phyloP scores from a whole-genome alignment of 2,797 vertebrate species.

The Threskiornis aethiopicus region DNA sequence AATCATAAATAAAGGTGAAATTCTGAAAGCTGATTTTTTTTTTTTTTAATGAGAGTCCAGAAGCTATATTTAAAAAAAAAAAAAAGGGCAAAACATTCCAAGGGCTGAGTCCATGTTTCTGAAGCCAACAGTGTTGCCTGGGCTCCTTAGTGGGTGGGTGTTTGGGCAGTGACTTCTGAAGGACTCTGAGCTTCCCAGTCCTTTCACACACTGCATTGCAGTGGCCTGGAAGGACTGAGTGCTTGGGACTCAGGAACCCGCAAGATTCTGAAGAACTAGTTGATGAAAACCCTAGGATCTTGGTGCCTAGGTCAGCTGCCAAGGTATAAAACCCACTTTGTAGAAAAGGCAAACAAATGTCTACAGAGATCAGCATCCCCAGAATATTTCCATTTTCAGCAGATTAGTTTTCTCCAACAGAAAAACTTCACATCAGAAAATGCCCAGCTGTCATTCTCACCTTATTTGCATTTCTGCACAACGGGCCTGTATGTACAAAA shows the following conservation, averaged over 20 bases:
- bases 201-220: background rate
- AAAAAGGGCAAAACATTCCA: background rate
- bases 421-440: background rate
- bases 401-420: background rate
- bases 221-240: background rate
- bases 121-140: background rate
- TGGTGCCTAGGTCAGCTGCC: background rate
- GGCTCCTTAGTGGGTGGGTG: background rate
- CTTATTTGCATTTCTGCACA: background rate
- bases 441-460: background rate
- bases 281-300: background rate
- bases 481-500: background rate
- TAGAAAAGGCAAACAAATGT: background rate
- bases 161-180: background rate
- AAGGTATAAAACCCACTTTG: background rate
- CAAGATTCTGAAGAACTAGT: background rate
- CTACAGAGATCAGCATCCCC: background rate
- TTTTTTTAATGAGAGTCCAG: background rate
- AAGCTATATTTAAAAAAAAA: background rate
- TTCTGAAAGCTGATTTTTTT: background rate
- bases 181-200: background rate
- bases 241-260: background rate
- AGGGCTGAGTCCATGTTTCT: background rate
- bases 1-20: background rate
- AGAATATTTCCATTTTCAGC: background rate